Conservation (phyloP, 1,140 invertebrate genomes). For the Vollenhovia emeryi region DNA sequence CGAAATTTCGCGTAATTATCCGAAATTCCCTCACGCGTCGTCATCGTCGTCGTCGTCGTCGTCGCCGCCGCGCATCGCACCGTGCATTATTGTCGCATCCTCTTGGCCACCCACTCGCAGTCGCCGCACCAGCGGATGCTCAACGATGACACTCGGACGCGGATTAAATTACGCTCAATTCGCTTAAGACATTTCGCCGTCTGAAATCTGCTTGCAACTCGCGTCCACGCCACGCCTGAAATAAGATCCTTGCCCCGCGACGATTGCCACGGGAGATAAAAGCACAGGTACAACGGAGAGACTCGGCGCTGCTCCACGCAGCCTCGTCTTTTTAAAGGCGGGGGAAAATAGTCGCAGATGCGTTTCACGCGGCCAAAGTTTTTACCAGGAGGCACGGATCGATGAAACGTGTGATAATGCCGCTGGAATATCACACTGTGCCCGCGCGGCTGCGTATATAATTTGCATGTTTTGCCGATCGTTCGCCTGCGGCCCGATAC, state of each 20-base stretch:
- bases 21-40: not conserved
- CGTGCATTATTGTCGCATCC: constrained; percentile 4
- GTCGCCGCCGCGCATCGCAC: not conserved
- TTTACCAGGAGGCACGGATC: not conserved
- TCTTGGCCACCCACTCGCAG: constrained; percentile 38
- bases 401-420: constrained; percentile 45
- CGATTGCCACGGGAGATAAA: not conserved
- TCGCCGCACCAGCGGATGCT: constrained; percentile 27
- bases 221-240: not conserved
- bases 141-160: constrained; percentile 9
- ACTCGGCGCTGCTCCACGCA: not conserved
- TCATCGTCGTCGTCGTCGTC: not conserved
- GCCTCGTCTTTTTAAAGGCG: not conserved
- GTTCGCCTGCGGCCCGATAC: constrained; percentile 30
- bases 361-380: constrained; percentile 7
- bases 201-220: not conserved
- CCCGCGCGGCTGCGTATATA: constrained; percentile 15
- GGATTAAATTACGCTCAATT: constrained; percentile 39
- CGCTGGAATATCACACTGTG: constrained; percentile 11
- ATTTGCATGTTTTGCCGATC: constrained; percentile 50
- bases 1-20: not conserved
- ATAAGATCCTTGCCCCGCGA: not conserved
- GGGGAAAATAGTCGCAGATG: not conserved
- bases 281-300: not conserved
- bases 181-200: constrained; percentile 15